A percentile compares a stretch with the other conserved stretches of the same genome.
phyloP scores from a whole-genome alignment of 2,113 vertebrate genomes.

The Seriola aureovittata region DNA sequence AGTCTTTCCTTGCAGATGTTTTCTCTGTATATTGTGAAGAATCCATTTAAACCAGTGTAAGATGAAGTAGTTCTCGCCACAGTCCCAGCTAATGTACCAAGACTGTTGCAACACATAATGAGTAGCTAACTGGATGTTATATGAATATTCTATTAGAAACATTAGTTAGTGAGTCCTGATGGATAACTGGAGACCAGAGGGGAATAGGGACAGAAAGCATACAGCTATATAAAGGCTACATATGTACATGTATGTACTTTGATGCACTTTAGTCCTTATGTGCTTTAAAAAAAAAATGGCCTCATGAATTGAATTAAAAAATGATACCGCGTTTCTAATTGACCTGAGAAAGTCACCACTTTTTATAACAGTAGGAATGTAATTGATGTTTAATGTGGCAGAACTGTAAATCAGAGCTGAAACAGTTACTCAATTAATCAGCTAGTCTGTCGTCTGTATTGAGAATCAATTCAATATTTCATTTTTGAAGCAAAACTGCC shows the following conservation, averaged over 20 bases:
- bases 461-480: neutral
- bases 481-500: too few relatives aligned
- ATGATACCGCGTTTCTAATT: neutral
- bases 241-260: neutral
- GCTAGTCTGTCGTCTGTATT: neutral
- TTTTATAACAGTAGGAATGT: neutral
- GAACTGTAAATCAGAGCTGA: conserved; percentile 4
- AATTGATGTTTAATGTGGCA: conserved; percentile 26
- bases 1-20: conserved; percentile 13
- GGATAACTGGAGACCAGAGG: neutral
- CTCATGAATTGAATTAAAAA: too few relatives aligned
- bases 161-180: neutral
- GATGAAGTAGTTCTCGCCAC: conserved; percentile 10
- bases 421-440: neutral
- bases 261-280: neutral
- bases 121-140: conserved; percentile 4
- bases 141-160: conserved; percentile 16
- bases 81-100: conserved; percentile 29
- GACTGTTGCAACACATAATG: neutral
- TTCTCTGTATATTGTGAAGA: neutral
- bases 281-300: neutral
- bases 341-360: neutral
- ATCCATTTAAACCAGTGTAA: conserved; percentile 13
- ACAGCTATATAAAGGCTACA: too few relatives aligned
- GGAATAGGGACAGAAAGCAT: neutral